Percentiles rank a stretch among this genome's conserved stretches.
Evolutionary conservation across 92 coral and sea anemone species (phyloP).

Genomic region (Porites rus): DNA sequence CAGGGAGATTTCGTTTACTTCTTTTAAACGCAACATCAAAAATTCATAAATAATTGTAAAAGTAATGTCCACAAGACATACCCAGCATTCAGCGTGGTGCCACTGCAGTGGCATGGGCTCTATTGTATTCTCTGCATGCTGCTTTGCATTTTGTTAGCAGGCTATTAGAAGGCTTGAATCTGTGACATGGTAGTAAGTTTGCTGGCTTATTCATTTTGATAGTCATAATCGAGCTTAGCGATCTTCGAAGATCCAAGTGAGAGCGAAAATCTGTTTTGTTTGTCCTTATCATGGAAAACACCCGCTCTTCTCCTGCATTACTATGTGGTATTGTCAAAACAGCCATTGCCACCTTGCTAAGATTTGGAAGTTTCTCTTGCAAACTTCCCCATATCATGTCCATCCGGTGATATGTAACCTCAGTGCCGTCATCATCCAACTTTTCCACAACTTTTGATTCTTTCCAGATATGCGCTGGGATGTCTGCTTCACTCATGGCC

Average conservation of each 20-base stretch:
- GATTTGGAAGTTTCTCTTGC: constrained; percentile 16
- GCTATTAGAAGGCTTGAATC: constrained; percentile 47
- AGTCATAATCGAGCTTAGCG: constrained; percentile 42
- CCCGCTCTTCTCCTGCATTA: background rate
- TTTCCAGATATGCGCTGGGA: background rate
- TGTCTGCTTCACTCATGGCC: too few relatives aligned
- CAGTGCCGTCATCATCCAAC: background rate
- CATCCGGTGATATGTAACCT: constrained; percentile 39
- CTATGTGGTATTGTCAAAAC: too few relatives aligned
- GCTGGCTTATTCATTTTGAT: constrained; percentile 49
- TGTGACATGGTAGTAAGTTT: constrained; percentile 44
- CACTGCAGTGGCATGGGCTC: too few relatives aligned
- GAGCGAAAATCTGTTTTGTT: constrained; percentile 44
- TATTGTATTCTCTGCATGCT: too few relatives aligned
- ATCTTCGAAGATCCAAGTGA: constrained; percentile 13
- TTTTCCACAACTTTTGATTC: background rate
- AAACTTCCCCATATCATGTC: constrained; percentile 46
- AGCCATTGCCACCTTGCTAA: constrained; percentile 31
- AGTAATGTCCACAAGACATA: too few relatives aligned
- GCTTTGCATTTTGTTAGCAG: constrained; percentile 28
- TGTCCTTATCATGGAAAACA: constrained; percentile 37
- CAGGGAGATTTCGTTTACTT: too few relatives aligned
- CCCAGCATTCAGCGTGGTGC: too few relatives aligned
- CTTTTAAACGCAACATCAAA: too few relatives aligned
- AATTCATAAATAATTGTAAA: too few relatives aligned